Conservation (phyloP, 2,797 vertebrate genomes). For the Pseudocheirus occidentalis region DNA sequence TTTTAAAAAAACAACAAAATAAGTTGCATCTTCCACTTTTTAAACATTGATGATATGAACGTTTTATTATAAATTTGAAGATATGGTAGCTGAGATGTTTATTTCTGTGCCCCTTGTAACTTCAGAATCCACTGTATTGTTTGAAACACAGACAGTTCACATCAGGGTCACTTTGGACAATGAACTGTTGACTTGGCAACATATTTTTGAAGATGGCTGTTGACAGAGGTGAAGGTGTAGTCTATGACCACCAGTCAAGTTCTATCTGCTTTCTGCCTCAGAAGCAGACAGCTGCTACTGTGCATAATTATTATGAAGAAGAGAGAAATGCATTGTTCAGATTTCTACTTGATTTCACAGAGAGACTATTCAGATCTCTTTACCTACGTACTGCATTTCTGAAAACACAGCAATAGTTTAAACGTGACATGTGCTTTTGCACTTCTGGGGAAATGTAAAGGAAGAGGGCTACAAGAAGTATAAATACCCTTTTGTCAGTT, state of each 20-base stretch:
- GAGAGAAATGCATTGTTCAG: not conserved
- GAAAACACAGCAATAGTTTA: not conserved
- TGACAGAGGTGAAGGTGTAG: conserved; percentile 1
- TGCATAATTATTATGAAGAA: not conserved
- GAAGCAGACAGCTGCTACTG: not conserved
- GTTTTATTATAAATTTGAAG: not conserved
- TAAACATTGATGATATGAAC: not conserved
- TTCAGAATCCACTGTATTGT: not conserved
- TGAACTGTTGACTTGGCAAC: not conserved
- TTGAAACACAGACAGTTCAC: not conserved
- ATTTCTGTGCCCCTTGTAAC: not conserved
- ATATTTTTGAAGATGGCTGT: not conserved
- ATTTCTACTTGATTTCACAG: not conserved
- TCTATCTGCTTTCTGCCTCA: not conserved
- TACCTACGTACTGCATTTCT: not conserved
- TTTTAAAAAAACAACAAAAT: not conserved
- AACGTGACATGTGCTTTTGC: not conserved
- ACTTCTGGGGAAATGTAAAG: not conserved
- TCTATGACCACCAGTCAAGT: not conserved
- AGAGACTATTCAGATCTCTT: not conserved
- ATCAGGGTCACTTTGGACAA: not conserved
- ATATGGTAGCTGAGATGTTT: not conserved
- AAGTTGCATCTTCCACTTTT: not conserved
- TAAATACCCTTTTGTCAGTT: not conserved
- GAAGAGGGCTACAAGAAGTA: not conserved